Evolutionary conservation across 2,797 vertebrate genomes (phyloP), one percentile per base, ranked within the genome.

Genomic region (Platyrinchus mystaceus): DNA sequence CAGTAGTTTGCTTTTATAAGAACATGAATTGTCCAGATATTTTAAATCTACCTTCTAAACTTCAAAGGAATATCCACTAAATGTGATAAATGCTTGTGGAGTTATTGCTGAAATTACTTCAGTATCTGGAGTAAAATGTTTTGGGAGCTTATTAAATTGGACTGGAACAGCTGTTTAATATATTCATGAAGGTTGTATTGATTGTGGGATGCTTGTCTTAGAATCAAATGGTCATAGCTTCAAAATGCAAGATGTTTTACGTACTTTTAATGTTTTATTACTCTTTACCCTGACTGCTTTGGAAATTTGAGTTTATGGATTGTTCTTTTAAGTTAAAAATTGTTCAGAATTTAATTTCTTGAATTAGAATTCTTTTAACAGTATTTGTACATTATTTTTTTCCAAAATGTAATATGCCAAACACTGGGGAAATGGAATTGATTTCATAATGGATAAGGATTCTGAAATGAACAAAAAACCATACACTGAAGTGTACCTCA

Each of bases 111-210:
- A 84, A 92, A 94, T 86, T 10, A 58, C 63, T 91, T 82, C 52
- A 81, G 55, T 88, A 92, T 84, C 79, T 90, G 75, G 52, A 91
- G 70, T 80, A 90, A 93, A 95, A 87, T 58, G 11, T 79, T 94
- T 86, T 64, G 49, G n/a, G 28, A 94, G 47, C 63, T 77, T 92
- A 94, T 94, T 94, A 94, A 89, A 93, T 88, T 94, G 80, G 52
- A 88, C 43, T 94, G 63, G 55, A 94, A 68, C 26, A 73, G 67
- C 59, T 60, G 4, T 88, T 96, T 95, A 86, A 94, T 96, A 84
- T 89, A 95, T 94, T 94, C 67, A 90, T 94, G 85, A 93, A 70
- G 41, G 27, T 60, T 93, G 34, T 81, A 96, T 96, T 63, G 93
- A 94, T 90, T 93, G 85, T 77, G 49, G 39, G 18, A 52, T 90